Percentiles rank a stretch among this genome's conserved stretches.
Evolutionary conservation across 2,113 vertebrate species (phyloP).

Genomic region (Triplophysa siluroides): DNA sequence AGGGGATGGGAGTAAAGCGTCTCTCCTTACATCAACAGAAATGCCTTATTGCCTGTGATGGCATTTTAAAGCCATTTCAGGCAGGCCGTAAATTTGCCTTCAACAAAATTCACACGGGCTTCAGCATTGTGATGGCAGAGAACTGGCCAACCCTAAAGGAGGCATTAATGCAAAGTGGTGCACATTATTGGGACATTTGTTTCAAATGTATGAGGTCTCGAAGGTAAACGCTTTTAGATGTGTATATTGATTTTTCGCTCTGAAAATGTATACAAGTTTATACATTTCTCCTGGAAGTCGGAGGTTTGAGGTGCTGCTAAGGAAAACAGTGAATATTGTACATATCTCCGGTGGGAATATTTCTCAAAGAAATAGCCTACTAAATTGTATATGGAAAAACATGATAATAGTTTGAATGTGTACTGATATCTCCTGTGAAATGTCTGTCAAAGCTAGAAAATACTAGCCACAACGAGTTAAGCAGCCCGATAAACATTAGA

Average conservation of each 20-base stretch:
- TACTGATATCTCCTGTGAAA: no score
- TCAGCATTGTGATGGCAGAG: not conserved
- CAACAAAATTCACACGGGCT: not conserved
- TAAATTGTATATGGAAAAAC: no score
- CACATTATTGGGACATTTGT: conserved; percentile 28
- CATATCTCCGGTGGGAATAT: not conserved
- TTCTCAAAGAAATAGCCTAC: no score
- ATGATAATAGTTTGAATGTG: no score
- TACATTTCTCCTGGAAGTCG: not conserved
- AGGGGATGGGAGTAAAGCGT: conserved; percentile 33
- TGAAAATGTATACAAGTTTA: conserved; percentile 4
- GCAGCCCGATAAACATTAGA: no score
- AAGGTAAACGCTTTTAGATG: conserved; percentile 36
- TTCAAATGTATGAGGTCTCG: conserved; percentile 15
- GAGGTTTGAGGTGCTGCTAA: no score
- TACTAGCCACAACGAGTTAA: no score
- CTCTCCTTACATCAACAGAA: not conserved
- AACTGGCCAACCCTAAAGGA: not conserved
- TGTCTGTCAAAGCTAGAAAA: no score
- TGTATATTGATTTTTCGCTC: conserved; percentile 22
- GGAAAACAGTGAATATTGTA: not conserved
- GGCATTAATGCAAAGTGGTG: conserved; percentile 13
- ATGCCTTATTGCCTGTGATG: conserved; percentile 27
- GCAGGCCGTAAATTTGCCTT: conserved; percentile 3
- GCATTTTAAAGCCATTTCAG: conserved; percentile 21